Base-by-base conservation (phyloP, 2,113 vertebrate species). In the Pangasianodon hypophthalmus region DNA sequence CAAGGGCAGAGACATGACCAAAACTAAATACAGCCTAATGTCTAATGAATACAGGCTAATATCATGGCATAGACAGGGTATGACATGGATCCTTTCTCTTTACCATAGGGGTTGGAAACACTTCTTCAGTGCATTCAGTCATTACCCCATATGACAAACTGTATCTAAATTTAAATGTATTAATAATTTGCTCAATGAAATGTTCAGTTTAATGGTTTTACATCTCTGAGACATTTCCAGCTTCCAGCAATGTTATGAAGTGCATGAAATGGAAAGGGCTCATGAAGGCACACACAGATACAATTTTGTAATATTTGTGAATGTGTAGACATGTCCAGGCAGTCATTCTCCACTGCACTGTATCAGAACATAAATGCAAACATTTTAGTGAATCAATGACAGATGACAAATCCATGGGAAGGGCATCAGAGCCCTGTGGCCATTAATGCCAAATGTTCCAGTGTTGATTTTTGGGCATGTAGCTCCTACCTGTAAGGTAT, bases 401-500 rank as follows among this genome's bases (percentile, higher is more conserved):
- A 58, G 50, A 85, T 69, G 62, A 87, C 80, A 60, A 83, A 89
- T 90, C 21, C 41, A 32, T 46, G n/a, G 26, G 50, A 83, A 60
- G 89, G 73, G 81, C 87, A 44, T 21, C 80, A 75, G 81, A 69
- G 80, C 16, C 37, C 32, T 79, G 37, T 29, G 37, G 18, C 48
- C 26, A n/a, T 56, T 46, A 44, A 71, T n/a, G 10, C 48, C 79
- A 41, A 84, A 69, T 56, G 86, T 58, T 85, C 84, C 84, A 67
- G 84, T 50, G 44, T 32, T 85, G 62, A 50, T 48, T 85, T 69
- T 71, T 73, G 37, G 41, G 10, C 41, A 75, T 29, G 64, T 88
- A 37, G 54, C 44, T 14, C 52, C 19, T 89, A 77, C 81, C 82
- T 58, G 54, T 58, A 46, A 73, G 37, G 16, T 11, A 58, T 4